A percentile compares a stretch with the other conserved stretches of the same genome.
Conservation (phyloP, 1,140 invertebrate species). For the Sinonovacula constricta region DNA sequence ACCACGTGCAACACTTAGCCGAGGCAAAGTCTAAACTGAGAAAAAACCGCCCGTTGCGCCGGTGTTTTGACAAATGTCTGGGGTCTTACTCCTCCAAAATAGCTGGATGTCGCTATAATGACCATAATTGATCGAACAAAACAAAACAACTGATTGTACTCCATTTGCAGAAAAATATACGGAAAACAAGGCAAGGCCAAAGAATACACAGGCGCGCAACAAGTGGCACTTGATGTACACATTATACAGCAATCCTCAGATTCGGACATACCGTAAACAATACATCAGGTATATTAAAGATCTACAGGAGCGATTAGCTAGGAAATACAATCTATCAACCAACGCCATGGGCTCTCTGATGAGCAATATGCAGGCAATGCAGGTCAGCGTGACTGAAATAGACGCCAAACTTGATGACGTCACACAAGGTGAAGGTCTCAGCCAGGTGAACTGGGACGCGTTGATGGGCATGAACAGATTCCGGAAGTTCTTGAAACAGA, state of each 20-base stretch:
- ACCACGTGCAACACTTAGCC: too few species aligned
- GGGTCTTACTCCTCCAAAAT: too few species aligned
- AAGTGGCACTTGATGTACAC: conserved; percentile 21
- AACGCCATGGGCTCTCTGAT: background rate
- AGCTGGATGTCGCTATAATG: too few species aligned
- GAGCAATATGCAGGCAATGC: background rate
- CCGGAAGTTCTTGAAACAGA: too few species aligned
- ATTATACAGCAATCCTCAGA: background rate
- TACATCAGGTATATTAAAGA: conserved; percentile 24
- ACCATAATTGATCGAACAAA: too few species aligned
- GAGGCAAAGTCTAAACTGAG: too few species aligned
- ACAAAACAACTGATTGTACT: too few species aligned
- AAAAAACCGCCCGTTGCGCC: too few species aligned
- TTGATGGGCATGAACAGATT: conserved; percentile 17
- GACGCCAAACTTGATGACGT: conserved; percentile 80
- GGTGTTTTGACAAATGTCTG: too few species aligned
- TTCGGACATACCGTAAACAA: background rate
- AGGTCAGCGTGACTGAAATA: conserved; percentile 80
- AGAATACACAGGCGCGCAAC: background rate
- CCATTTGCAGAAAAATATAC: too few species aligned
- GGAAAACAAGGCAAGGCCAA: background rate
- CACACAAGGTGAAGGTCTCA: too few species aligned
- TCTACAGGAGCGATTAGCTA: conserved; percentile 12
- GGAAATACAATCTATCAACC: background rate
- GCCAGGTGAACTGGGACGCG: conserved; percentile 5